Evolutionary conservation across 2,113 vertebrate species (phyloP).

Genomic region (Laticauda colubrina): DNA sequence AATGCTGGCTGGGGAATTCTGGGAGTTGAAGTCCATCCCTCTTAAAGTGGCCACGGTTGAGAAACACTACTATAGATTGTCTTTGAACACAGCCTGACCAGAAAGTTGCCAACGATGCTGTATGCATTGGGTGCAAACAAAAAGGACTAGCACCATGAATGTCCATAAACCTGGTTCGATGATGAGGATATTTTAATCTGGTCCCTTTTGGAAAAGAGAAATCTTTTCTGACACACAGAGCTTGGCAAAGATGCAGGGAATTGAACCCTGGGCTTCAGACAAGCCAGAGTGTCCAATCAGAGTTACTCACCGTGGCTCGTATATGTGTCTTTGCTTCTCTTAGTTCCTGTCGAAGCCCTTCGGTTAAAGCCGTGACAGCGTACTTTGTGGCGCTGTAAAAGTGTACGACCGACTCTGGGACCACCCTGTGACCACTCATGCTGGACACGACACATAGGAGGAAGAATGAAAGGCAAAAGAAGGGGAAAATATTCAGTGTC

Average conservation of each 20-base stretch:
- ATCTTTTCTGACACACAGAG: not conserved
- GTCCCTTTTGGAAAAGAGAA: not conserved
- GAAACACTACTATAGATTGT: not conserved
- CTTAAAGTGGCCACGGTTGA: not conserved
- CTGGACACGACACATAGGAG: slow-evolving; percentile 59
- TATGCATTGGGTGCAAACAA: not conserved
- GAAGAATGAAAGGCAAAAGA: slow-evolving; percentile 21
- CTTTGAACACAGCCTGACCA: not conserved
- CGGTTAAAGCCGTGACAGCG: slow-evolving; percentile 89
- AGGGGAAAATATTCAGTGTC: slow-evolving; percentile 1
- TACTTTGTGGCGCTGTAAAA: slow-evolving; percentile 96
- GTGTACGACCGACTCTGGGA: slow-evolving; percentile 76
- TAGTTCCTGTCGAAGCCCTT: slow-evolving; percentile 91
- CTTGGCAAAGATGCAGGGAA: not conserved
- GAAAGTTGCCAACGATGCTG: not conserved
- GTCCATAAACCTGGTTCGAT: not conserved
- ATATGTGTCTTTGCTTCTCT: slow-evolving; percentile 89
- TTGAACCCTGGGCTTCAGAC: not conserved
- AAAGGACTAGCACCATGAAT: not conserved
- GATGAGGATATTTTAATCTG: not conserved
- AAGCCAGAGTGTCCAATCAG: too few species aligned
- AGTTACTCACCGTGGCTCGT: slow-evolving; percentile 84
- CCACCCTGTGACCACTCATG: slow-evolving; percentile 87
- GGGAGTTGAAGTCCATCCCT: not conserved
- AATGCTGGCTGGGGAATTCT: not conserved